Evolutionary conservation across 2,113 vertebrate genomes (phyloP), one percentile per base, ranked within the genome.

Genomic region (Siphamia tubifer): DNA sequence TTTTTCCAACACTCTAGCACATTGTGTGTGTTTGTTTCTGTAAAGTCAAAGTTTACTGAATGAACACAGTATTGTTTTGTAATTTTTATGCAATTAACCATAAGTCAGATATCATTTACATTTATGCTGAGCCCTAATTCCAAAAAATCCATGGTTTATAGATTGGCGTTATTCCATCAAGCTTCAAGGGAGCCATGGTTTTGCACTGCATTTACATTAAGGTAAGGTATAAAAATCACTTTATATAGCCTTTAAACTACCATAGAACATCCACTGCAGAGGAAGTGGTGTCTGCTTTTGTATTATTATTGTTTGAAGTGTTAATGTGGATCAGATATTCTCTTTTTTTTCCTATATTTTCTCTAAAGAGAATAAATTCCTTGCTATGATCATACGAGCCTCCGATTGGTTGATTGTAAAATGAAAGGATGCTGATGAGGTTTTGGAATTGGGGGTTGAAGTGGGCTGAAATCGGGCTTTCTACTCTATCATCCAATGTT

Each of bases 161-260:
- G 49, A 73, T 72, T 63, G 77, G 36, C 16, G 20, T 58, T 12
- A 13, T 4, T 2, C 2, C 19, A 15, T 7, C 1, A 42, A 11
- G 15, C 34, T 47, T 16, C 36, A 19, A 58, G 43, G 57, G 28
- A 62, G 32, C 21, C 10, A 16, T 4, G 10, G 9, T 8, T 66
- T 66, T 73, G 36, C 21, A 32, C 12, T 20, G 5, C 25, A 68
- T 84, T 72, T 68, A 39, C 60, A 85, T 79, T 66, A 61, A 20
- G 55, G 31, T 32, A 25, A 42, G 17, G 15, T 54, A 38, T 61
- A 39, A 19, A 70, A 65, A 60, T 60, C 8, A 38, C 8, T 17
- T 28, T 43, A 16, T 34, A 58, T 19, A 43, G 31, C 42, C 42
- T 78, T 21, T 16, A 47, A 68, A 65, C 32, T 21, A 35, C 34